Base-by-base conservation (phyloP, 2,888 invertebrate species). In the Agrotis exclamationis region DNA sequence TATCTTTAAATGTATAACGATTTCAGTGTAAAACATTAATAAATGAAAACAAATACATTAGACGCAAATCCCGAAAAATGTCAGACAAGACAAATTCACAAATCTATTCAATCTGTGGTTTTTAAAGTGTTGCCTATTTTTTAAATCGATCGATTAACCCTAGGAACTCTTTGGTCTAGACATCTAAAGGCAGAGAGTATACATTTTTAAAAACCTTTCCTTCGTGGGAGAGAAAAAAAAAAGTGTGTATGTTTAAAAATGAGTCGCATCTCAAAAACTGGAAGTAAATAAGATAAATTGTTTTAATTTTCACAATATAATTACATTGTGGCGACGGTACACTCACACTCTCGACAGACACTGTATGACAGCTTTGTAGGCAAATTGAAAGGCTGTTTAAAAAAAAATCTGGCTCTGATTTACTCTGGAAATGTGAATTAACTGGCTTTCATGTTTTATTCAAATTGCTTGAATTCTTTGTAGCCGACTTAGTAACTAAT, bases 41-140 rank as follows among this genome's bases (percentile, higher is more conserved):
- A 64, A 50, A 48, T 56, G 54, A 70, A 76, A 76, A 76, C 76
- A 80, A 62, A 70, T 75, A 80, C 50, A 63, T 18, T 59, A 14
- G 13, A 74, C 18, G 75, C 56, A 80, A 74, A 51, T 59, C 33
- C 18, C 14, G 22, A n/a, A 62, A 79, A 63, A 78, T 71, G 74
- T 58, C 63, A 75, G 63, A 68, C 59, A 28, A 16, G 22, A 24
- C 16, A 57, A 24, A 14, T n/a, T 56, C n/a, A 58, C 22, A 44
- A 39, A 44, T 56, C 58, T 70, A 16, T 47, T 56, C 24, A 48
- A 44, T 74, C 75, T 80, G 75, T 80, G 80, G 77, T 68, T 11
- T 47, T 13, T 1, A 54, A 39, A 63, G 77, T 80, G 80, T 77
- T 80, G 76, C 3, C 5, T 39, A 73, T 53, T 71, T n/a, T 78